phyloP scores from a whole-genome alignment of 2,113 vertebrate species.

The Pogonocichla stellata region DNA sequence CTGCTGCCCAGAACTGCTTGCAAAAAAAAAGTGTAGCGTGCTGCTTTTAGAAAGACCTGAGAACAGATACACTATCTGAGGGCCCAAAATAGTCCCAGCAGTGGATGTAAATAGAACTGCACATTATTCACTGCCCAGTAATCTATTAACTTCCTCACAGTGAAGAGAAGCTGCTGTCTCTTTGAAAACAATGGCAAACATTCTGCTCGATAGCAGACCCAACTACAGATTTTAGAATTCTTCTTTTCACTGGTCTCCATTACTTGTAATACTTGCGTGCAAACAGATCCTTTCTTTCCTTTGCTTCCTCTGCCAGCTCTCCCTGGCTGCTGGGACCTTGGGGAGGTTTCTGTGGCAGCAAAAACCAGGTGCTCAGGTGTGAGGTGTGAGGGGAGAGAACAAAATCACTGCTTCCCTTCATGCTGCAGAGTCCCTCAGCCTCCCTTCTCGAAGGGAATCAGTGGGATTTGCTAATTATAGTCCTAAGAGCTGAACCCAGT shows the following conservation, averaged over 20 bases:
- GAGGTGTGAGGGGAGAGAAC: background rate
- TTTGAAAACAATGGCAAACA: constrained; percentile 1
- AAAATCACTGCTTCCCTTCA: background rate
- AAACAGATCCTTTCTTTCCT: background rate
- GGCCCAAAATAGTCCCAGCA: background rate
- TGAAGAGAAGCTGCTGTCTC: background rate
- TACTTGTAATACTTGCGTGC: background rate
- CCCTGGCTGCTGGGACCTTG: background rate
- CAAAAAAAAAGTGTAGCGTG: background rate
- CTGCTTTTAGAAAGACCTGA: constrained; percentile 3
- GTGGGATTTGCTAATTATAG: background rate
- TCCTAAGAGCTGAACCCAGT: background rate
- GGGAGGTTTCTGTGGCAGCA: background rate
- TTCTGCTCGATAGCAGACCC: background rate
- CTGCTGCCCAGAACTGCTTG: constrained; percentile 1
- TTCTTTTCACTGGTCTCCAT: background rate
- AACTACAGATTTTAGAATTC: background rate
- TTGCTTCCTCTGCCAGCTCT: background rate
- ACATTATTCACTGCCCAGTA: constrained; percentile 12
- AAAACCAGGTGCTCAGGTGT: background rate
- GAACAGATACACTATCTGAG: background rate
- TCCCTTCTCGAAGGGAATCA: background rate
- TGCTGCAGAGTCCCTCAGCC: background rate
- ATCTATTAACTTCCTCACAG: constrained; percentile 23
- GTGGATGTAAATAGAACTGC: constrained; percentile 20